Evolutionary conservation across 2,888 invertebrate genomes (phyloP).

Genomic region (Ellobium chinense): DNA sequence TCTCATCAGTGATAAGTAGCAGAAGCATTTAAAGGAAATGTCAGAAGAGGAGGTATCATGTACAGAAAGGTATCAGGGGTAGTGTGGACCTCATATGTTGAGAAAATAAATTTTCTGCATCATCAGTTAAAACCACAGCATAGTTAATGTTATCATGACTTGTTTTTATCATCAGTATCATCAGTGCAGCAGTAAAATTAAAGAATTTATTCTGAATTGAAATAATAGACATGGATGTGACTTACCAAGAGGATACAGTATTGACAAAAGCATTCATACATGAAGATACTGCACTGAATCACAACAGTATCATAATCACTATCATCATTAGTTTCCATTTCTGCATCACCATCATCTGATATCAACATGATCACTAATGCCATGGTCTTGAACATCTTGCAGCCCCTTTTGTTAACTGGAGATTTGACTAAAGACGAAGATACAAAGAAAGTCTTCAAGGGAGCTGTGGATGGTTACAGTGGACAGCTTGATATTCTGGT

Average conservation of each 20-base stretch:
- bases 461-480: constrained; percentile 15
- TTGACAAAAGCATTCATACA: background rate
- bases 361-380: background rate
- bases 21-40: too few relatives aligned
- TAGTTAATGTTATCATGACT: too few relatives aligned
- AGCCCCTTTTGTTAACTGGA: constrained; percentile 40
- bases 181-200: too few relatives aligned
- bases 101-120: too few relatives aligned
- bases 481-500: constrained; percentile 38
- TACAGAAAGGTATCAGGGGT: too few relatives aligned
- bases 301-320: background rate
- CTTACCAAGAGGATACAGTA: background rate
- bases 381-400: background rate
- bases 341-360: background rate
- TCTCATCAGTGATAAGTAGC: too few relatives aligned
- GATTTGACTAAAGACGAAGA: constrained; percentile 44
- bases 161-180: too few relatives aligned
- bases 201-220: background rate
- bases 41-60: too few relatives aligned
- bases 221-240: too few relatives aligned
- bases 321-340: background rate
- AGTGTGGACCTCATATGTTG: too few relatives aligned
- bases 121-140: too few relatives aligned
- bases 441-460: constrained; percentile 36
- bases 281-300: too few relatives aligned